Evolutionary conservation across 2,113 vertebrate species (phyloP), one percentile per base, ranked within the genome.

Genomic region (Brachionichthys hirsutus): DNA sequence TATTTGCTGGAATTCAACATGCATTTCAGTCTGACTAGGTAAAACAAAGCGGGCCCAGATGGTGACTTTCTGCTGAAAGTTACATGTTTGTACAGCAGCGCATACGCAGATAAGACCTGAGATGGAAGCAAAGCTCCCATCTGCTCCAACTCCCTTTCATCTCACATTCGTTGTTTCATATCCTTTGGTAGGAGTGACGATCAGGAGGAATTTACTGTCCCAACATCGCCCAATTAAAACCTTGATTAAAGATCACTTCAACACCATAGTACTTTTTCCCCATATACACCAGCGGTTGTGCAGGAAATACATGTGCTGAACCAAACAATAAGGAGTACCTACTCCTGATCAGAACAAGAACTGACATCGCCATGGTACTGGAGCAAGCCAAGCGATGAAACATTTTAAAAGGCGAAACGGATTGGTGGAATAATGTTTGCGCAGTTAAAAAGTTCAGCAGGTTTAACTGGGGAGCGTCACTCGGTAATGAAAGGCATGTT

Each of bases 381-480:
- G 47, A 45, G 73, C 67, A 75, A 83, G 80, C 82, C 54, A 78
- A 76, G 75, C 79, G 59, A 54, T 42, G 38, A 65, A 77, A 62
- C 49, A 43, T 47, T 68, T 4, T 55, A 80, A 84, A 79, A 68
- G 59, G 12, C 1, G 18, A 54, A 63, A 70, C 62, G 8, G 65
- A 85, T 83, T 67, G 71, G 83, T 77, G 84, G 80, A 85, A 70
- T 22, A 54, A 56, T n/a, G n/a, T 5, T 56, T 54, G 24, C 49
- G 64, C 45, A 14, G 44, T 50, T 40, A 42, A 67, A 18, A 56
- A 38, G 44, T 50, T 42, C 53, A 74, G 62, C 55, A 45, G 43
- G 49, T 52, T 73, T 45, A 36, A 59, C 38, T 41, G 69, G 75
- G 75, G 77, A 19, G 73, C 64, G 47, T 56, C 59, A 62, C 67